phyloP scores from a whole-genome alignment of 2,113 vertebrate species.

The Sialia sialis region DNA sequence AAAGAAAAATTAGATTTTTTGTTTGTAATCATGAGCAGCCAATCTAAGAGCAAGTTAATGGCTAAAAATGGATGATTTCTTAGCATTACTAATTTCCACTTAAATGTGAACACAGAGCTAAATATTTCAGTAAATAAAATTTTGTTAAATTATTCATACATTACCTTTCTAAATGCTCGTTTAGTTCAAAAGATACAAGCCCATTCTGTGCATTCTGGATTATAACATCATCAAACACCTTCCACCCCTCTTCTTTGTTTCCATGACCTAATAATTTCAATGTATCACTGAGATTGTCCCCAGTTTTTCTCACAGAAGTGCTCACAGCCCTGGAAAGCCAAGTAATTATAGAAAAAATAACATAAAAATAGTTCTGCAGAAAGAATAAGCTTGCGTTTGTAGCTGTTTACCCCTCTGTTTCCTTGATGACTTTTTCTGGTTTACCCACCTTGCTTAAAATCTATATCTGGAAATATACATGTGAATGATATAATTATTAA shows the following conservation, averaged over 20 bases:
- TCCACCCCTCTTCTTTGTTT: conserved; percentile 74
- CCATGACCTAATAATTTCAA: conserved; percentile 76
- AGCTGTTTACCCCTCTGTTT: neutral
- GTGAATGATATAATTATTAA: neutral
- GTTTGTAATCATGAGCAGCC: neutral
- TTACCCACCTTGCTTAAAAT: neutral
- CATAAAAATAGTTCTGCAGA: neutral
- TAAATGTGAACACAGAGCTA: neutral
- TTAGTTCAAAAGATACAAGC: conserved; percentile 83
- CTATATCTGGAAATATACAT: neutral
- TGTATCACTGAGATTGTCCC: conserved; percentile 60
- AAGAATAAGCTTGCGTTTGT: neutral
- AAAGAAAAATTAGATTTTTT: neutral
- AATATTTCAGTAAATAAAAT: neutral
- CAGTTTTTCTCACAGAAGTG: conserved; percentile 64
- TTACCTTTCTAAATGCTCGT: conserved; percentile 81
- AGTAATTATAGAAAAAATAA: neutral
- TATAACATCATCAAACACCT: conserved; percentile 70
- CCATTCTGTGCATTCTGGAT: conserved; percentile 76
- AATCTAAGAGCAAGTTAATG: neutral
- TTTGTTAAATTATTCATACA: neutral
- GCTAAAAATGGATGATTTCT: neutral
- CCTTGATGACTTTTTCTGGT: neutral
- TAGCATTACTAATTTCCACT: neutral
- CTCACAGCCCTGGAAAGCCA: conserved; percentile 65